phyloP scores from a whole-genome alignment of 2,113 vertebrate species.

The Cephalophus harveyi region DNA sequence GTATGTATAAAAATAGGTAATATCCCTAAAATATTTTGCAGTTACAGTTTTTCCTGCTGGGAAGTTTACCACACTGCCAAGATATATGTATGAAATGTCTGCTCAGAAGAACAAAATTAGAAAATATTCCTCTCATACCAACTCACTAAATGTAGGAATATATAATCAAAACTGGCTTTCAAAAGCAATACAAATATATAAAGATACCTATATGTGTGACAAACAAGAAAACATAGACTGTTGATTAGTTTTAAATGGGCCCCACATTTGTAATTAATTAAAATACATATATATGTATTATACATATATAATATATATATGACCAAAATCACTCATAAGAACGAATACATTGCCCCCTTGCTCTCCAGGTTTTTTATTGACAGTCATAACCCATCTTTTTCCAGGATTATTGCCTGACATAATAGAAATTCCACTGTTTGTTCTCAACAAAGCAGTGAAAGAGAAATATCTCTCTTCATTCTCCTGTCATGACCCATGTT shows the following conservation, averaged over 20 bases:
- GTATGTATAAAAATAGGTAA: slow-evolving; percentile 84
- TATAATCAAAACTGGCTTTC: slow-evolving; percentile 78
- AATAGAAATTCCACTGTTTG: slow-evolving; percentile 76
- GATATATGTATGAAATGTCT: slow-evolving; percentile 80
- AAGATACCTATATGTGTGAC: slow-evolving; percentile 66
- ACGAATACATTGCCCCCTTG: slow-evolving; percentile 42
- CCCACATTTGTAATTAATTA: slow-evolving; percentile 61
- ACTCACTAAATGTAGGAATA: slow-evolving; percentile 77
- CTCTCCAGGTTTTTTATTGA: slow-evolving; percentile 45
- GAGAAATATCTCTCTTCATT: slow-evolving; percentile 71
- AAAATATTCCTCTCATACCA: slow-evolving; percentile 75
- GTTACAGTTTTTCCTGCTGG: slow-evolving; percentile 75
- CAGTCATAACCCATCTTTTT: slow-evolving; percentile 73
- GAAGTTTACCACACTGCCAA: slow-evolving; percentile 76
- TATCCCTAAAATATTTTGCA: slow-evolving; percentile 81
- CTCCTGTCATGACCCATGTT: slow-evolving; percentile 74
- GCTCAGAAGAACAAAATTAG: slow-evolving; percentile 77
- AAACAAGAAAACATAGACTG: slow-evolving; percentile 65
- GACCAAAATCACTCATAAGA: slow-evolving; percentile 61
- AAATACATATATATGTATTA: not conserved
- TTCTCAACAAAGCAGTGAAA: slow-evolving; percentile 73
- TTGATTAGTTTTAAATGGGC: slow-evolving; percentile 59
- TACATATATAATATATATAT: not conserved
- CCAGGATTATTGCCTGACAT: slow-evolving; percentile 85
- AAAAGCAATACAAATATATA: slow-evolving; percentile 79